Percentiles rank a stretch among this genome's conserved stretches.
Evolutionary conservation across 2,888 invertebrate species (phyloP).

Genomic region (Xylota segnis): DNA sequence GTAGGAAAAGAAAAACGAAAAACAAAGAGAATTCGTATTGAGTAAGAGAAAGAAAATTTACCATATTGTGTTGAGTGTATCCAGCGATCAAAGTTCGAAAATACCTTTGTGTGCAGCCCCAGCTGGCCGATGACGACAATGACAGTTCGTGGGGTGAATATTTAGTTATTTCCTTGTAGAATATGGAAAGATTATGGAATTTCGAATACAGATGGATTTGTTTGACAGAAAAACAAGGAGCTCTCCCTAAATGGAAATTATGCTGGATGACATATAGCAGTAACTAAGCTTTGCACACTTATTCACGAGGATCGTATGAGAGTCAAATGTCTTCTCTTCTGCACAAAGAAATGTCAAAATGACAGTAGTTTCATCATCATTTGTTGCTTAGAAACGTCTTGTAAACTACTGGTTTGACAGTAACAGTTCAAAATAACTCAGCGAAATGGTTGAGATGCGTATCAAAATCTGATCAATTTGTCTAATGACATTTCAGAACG

Average conservation of each 20-base stretch:
- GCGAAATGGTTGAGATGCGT: too few species aligned
- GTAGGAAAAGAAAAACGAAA: not conserved
- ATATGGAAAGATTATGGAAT: not conserved
- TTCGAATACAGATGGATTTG: not conserved
- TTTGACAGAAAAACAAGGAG: not conserved
- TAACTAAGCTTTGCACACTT: too few species aligned
- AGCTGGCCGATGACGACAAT: slow-evolving; percentile 4
- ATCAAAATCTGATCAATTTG: too few species aligned
- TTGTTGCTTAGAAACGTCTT: too few species aligned
- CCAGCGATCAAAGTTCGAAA: slow-evolving; percentile 16
- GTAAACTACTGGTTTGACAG: too few species aligned
- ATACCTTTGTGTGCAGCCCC: not conserved
- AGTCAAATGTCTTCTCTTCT: too few species aligned
- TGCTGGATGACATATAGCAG: not conserved
- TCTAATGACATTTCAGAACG: too few species aligned
- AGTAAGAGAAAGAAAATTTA: slow-evolving; percentile 18
- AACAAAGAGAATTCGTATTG: slow-evolving; percentile 7
- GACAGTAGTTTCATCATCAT: too few species aligned
- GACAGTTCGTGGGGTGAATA: slow-evolving; percentile 21
- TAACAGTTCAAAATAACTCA: too few species aligned
- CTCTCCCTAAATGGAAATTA: not conserved
- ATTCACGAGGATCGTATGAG: too few species aligned
- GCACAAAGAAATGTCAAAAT: too few species aligned
- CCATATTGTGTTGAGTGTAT: not conserved
- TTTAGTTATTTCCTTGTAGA: slow-evolving; percentile 4